These are phyloP conservation scores for Sminthurides aquaticus DNA, from an alignment of 2,888 invertebrate genomes.

Conservation along the genomic window DNA sequence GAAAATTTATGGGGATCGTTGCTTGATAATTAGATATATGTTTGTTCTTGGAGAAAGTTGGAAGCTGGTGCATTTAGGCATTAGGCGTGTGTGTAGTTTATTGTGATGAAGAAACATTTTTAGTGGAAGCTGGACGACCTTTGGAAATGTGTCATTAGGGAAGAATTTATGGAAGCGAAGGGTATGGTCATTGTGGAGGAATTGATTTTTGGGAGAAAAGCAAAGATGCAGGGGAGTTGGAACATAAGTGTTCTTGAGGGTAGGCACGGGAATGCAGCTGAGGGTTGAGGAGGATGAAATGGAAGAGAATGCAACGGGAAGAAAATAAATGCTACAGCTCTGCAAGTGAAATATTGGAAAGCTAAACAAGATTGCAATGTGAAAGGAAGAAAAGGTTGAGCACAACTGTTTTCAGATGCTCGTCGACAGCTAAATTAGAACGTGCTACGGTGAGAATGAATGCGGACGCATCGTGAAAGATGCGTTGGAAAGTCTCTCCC, in stretches of 20 bases:
- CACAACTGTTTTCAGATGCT: not conserved
- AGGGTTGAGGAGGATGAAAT: too few species aligned
- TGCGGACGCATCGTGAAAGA: too few species aligned
- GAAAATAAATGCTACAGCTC: not conserved
- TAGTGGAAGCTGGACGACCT: not conserved
- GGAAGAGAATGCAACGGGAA: too few species aligned
- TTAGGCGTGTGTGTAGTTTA: too few species aligned
- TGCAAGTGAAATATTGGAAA: not conserved
- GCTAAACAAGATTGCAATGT: not conserved
- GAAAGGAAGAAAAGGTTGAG: not conserved
- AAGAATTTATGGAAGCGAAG: not conserved
- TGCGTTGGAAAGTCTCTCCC: too few species aligned
- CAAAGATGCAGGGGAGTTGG: not conserved
- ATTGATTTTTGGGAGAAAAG: not conserved
- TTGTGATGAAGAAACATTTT: not conserved
- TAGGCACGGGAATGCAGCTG: too few species aligned
- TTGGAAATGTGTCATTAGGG: not conserved
- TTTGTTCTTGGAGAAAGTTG: too few species aligned
- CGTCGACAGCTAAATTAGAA: slow-evolving; percentile 26
- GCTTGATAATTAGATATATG: too few species aligned
- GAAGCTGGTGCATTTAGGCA: too few species aligned
- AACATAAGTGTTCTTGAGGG: too few species aligned
- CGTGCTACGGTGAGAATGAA: not conserved
- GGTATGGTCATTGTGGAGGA: not conserved
- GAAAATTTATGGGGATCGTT: too few species aligned